These are phyloP conservation scores for Strigops habroptila DNA, from an alignment of 2,113 vertebrate genomes.

Conservation along the genomic window DNA sequence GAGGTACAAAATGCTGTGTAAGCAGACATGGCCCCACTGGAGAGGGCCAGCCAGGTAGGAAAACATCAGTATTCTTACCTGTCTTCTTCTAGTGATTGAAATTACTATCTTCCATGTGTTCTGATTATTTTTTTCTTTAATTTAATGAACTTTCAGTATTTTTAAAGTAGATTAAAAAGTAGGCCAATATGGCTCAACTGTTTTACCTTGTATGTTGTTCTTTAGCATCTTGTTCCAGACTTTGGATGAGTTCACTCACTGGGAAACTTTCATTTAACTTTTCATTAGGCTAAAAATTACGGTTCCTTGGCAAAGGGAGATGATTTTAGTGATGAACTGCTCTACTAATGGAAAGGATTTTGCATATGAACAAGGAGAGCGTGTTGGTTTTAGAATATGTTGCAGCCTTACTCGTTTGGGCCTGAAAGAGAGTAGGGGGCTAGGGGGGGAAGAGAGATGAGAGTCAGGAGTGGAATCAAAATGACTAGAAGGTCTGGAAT, in stretches of 20 bases:
- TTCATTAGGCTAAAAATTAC: neutral
- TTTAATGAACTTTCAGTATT: neutral
- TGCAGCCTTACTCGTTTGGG: neutral
- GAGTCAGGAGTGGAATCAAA: neutral
- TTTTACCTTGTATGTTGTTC: neutral
- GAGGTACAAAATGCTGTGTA: slow-evolving; percentile 98
- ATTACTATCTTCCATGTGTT: fast-evolving
- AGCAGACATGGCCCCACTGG: slow-evolving; percentile 96
- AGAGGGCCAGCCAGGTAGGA: slow-evolving; percentile 88
- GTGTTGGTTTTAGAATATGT: neutral
- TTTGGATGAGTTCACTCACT: neutral
- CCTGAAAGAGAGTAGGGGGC: neutral
- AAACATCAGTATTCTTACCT: neutral
- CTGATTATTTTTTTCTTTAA: neutral
- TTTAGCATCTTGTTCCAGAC: neutral
- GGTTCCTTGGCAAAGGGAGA: neutral
- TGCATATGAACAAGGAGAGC: neutral
- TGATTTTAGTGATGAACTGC: neutral
- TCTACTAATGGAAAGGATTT: neutral
- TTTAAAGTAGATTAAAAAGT: neutral
- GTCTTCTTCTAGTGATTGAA: neutral
- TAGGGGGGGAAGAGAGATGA: neutral
- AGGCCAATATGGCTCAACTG: neutral
- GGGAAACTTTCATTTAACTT: neutral
- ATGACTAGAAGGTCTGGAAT: neutral